Percentiles rank a stretch among this genome's conserved stretches.
Evolutionary conservation across 2,888 invertebrate genomes (phyloP).

Genomic region (Macropis europaea): DNA sequence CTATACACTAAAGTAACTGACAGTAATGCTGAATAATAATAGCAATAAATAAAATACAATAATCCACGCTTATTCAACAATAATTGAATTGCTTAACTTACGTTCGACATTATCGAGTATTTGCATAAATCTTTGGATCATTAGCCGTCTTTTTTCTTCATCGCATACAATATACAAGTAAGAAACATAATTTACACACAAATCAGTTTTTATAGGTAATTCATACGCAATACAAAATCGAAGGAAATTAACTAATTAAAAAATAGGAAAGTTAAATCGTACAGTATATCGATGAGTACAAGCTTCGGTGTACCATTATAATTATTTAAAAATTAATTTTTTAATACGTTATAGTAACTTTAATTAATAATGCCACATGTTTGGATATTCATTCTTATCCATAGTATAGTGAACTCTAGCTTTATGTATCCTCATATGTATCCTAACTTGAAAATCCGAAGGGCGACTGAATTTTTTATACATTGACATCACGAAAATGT

Average conservation of each 20-base stretch:
- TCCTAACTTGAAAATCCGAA: too few species aligned
- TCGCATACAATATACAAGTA: not conserved
- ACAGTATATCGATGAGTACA: too few species aligned
- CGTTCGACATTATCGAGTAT: not conserved
- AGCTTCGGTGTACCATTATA: too few species aligned
- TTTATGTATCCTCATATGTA: too few species aligned
- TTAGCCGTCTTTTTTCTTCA: conserved; percentile 61
- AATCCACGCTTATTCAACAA: conserved; percentile 9
- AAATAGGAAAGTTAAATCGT: too few species aligned
- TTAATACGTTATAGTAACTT: too few species aligned
- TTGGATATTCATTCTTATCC: too few species aligned
- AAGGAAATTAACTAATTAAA: not conserved
- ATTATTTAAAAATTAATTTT: too few species aligned
- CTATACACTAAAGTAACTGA: not conserved
- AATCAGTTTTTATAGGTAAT: not conserved
- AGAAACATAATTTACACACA: conserved; percentile 1
- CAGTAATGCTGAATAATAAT: not conserved
- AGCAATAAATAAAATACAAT: conserved; percentile 6
- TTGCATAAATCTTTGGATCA: conserved; percentile 65
- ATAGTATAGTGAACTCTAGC: too few species aligned
- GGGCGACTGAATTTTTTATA: too few species aligned
- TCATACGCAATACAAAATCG: not conserved
- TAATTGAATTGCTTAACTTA: not conserved
- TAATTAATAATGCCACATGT: too few species aligned
- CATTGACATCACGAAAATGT: too few species aligned